Evolutionary conservation across 2,888 invertebrate species (phyloP).

Genomic region (Ischnura elegans): DNA sequence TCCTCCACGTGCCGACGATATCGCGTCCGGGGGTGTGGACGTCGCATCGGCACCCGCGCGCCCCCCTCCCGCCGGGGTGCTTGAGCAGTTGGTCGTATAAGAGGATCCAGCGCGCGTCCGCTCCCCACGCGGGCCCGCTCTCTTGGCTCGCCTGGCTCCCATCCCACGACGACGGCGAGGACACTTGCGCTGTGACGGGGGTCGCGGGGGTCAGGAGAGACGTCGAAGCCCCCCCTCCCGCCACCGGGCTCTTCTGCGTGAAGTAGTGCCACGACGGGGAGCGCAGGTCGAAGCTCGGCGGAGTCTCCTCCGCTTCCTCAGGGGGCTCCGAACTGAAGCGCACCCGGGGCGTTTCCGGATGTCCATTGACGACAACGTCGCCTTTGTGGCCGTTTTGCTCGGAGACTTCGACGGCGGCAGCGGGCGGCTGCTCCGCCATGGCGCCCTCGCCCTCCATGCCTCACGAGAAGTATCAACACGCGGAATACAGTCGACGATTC

Average conservation of each 20-base stretch:
- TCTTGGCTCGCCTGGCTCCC: conserved; percentile 71
- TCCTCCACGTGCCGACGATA: conserved; percentile 74
- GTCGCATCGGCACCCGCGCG: conserved; percentile 78
- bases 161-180: conserved; percentile 55
- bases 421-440: neutral
- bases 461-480: neutral
- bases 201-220: conserved; percentile 32
- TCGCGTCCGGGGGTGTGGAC: conserved; percentile 75
- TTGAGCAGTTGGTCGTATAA: conserved; percentile 80
- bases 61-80: conserved; percentile 77
- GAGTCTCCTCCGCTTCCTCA: conserved; percentile 33
- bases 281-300: conserved; percentile 40
- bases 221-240: conserved; percentile 32
- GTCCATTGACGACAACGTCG: neutral
- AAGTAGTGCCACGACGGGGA: conserved; percentile 59
- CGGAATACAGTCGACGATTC: neutral
- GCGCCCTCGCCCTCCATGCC: conserved; percentile 36
- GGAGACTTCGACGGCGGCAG: neutral
- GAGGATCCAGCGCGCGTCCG: conserved; percentile 79
- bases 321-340: conserved; percentile 45
- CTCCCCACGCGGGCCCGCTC: conserved; percentile 76
- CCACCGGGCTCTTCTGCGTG: neutral
- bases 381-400: neutral
- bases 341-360: conserved; percentile 19
- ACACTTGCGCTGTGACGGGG: conserved; percentile 42